Conservation (phyloP, 2,797 vertebrate genomes). For the Megaceryle alcyon region DNA sequence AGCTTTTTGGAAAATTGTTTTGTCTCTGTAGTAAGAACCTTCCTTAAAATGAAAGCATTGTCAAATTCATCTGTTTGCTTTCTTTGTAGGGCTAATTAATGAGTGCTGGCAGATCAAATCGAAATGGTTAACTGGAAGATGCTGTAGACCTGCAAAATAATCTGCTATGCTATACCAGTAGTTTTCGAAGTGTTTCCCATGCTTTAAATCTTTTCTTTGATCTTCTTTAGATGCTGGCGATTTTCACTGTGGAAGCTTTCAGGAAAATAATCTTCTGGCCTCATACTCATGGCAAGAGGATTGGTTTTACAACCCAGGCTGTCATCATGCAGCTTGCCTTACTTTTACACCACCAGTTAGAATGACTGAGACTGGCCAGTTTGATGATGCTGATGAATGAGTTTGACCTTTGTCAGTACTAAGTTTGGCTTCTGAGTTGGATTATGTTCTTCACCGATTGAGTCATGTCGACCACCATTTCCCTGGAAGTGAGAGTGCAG, state of each 20-base stretch:
- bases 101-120: background rate
- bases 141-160: background rate
- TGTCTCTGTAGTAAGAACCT: background rate
- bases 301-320: conserved; percentile 73
- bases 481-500: background rate
- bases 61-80: background rate
- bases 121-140: background rate
- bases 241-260: conserved; percentile 70
- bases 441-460: background rate
- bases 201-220: conserved; percentile 39
- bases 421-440: conserved; percentile 19
- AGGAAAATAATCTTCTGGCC: conserved; percentile 66
- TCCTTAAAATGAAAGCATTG: background rate
- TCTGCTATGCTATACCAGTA: background rate
- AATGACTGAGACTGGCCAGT: conserved; percentile 75
- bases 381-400: conserved; percentile 82
- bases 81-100: background rate
- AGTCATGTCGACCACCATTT: background rate
- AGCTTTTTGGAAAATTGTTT: background rate
- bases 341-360: conserved; percentile 55
- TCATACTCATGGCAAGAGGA: conserved; percentile 66
- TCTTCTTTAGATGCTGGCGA: conserved; percentile 76
- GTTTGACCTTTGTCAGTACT: background rate
- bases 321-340: conserved; percentile 70
- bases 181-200: background rate